phyloP scores from a whole-genome alignment of 64 coral and sea anemone genomes.

The Stylophora pistillata region DNA sequence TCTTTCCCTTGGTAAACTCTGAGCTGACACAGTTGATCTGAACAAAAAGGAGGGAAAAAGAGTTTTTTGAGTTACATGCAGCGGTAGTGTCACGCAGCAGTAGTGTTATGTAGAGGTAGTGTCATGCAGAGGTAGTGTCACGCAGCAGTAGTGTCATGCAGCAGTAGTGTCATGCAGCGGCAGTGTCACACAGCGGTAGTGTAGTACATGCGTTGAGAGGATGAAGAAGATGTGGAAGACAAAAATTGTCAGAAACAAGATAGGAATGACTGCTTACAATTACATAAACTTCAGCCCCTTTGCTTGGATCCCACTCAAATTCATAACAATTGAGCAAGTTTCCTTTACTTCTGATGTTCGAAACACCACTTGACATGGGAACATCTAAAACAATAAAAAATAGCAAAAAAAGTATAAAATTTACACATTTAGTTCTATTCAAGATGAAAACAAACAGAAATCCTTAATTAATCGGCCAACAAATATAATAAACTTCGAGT shows the following conservation, averaged over 20 bases:
- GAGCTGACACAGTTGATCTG: constrained; percentile 99
- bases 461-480: too few relatives aligned
- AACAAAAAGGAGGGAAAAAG: background rate
- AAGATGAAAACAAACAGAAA: too few relatives aligned
- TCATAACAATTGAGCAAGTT: constrained; percentile 79
- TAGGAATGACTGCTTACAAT: constrained; percentile 60
- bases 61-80: background rate
- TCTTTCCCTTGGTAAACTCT: constrained; percentile 98
- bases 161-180: too few relatives aligned
- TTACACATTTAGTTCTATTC: too few relatives aligned
- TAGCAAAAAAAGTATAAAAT: too few relatives aligned
- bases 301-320: constrained; percentile 92
- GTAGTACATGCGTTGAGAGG: too few relatives aligned
- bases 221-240: too few relatives aligned
- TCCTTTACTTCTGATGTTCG: constrained; percentile 94
- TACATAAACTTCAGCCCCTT: constrained; percentile 80
- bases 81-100: too few relatives aligned
- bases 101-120: background rate
- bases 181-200: too few relatives aligned
- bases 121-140: too few relatives aligned
- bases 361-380: constrained; percentile 93
- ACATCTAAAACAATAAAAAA: constrained; percentile 72
- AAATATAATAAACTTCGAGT: too few relatives aligned
- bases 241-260: background rate
- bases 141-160: too few relatives aligned